Conservation (phyloP, 2,888 invertebrate species). For the Bombylius discolor region DNA sequence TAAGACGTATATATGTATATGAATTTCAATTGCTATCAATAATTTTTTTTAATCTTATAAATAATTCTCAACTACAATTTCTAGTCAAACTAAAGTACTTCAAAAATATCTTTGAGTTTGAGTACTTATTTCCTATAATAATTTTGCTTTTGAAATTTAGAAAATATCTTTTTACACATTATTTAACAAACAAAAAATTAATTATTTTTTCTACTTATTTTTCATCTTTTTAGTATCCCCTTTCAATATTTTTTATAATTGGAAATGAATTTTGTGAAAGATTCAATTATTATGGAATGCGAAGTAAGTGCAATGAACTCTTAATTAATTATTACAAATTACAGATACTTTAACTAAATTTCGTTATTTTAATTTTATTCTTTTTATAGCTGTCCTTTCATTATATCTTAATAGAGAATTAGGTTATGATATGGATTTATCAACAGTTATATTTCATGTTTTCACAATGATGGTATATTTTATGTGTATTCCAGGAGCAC, state of each 20-base stretch:
- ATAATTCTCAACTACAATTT: no score
- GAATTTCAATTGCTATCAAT: no score
- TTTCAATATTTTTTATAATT: slow-evolving; percentile 77
- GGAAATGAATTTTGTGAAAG: slow-evolving; percentile 92
- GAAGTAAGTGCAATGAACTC: slow-evolving; percentile 50
- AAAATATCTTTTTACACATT: no score
- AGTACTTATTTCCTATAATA: no score
- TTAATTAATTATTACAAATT: background rate
- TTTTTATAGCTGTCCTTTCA: slow-evolving; percentile 54
- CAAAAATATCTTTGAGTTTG: no score
- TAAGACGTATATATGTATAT: no score
- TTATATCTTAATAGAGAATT: slow-evolving; percentile 58
- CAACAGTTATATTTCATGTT: slow-evolving; percentile 61
- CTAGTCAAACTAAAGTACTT: no score
- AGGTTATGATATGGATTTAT: slow-evolving; percentile 45
- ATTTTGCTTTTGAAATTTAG: no score
- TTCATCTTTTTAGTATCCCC: slow-evolving; percentile 40
- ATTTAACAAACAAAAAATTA: no score
- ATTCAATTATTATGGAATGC: slow-evolving; percentile 89
- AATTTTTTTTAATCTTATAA: no score
- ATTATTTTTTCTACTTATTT: background rate
- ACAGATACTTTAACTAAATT: background rate
- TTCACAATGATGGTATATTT: slow-evolving; percentile 64
- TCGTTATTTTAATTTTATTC: background rate
- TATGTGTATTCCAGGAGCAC: slow-evolving; percentile 63